Evolutionary conservation across 2,113 vertebrate species (phyloP).

Genomic region (Heterocephalus glaber): DNA sequence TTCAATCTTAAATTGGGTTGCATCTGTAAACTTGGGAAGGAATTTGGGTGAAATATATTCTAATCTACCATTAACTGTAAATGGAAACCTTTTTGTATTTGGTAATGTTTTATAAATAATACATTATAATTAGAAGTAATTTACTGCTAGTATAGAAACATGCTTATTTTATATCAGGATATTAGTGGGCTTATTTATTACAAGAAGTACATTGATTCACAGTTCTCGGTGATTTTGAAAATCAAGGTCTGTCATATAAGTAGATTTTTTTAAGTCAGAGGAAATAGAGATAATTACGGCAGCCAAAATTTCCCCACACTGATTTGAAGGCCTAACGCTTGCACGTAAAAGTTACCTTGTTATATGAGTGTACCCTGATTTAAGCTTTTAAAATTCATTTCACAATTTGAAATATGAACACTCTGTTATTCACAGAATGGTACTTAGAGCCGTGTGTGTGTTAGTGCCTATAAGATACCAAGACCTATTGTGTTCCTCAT

Average conservation of each 20-base stretch:
- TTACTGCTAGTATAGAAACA: neutral
- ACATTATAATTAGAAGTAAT: neutral
- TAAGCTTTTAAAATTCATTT: neutral
- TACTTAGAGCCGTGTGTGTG: neutral
- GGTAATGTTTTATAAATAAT: conserved; percentile 16
- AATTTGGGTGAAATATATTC: conserved; percentile 42
- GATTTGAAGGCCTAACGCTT: conserved; percentile 15
- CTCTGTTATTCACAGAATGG: neutral
- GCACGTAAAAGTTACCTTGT: neutral
- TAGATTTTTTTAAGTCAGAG: conserved; percentile 47
- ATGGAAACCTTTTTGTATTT: neutral
- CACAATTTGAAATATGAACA: neutral
- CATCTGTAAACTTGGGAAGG: conserved; percentile 15
- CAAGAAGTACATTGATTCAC: conserved; percentile 26
- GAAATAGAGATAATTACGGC: conserved; percentile 38
- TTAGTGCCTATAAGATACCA: neutral
- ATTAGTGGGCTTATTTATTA: neutral
- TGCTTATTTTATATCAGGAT: neutral
- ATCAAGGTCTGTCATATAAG: conserved; percentile 16
- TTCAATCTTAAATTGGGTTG: neutral
- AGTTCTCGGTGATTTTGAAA: conserved; percentile 33
- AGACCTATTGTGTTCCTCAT: neutral
- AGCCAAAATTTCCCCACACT: neutral
- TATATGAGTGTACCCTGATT: neutral
- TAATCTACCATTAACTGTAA: neutral